phyloP scores from a whole-genome alignment of 2,113 vertebrate species.

The Caloenas nicobarica region DNA sequence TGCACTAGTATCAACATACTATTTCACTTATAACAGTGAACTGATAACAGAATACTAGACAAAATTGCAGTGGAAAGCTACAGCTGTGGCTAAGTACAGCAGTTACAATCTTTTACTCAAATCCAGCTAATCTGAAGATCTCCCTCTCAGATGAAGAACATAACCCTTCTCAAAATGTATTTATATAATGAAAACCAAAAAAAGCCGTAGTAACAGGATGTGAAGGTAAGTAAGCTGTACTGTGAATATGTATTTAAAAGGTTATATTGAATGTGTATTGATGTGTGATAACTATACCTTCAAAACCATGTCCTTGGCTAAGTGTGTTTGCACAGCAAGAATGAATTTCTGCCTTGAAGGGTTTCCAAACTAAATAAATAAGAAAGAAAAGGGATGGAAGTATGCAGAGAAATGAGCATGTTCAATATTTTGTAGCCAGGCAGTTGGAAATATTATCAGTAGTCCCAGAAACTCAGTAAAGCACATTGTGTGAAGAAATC shows the following conservation, averaged over 20 bases:
- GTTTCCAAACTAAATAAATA: background rate
- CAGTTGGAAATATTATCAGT: background rate
- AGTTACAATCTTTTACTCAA: background rate
- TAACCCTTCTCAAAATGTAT: background rate
- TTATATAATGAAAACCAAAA: background rate
- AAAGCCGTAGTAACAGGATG: background rate
- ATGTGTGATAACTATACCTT: background rate
- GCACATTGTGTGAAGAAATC: background rate
- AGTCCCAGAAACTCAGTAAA: background rate
- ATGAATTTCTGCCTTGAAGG: background rate
- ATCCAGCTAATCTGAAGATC: background rate
- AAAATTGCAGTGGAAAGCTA: background rate
- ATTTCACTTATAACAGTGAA: background rate
- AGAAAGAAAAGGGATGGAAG: background rate
- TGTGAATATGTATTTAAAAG: background rate
- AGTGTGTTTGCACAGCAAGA: background rate
- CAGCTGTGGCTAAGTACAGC: background rate
- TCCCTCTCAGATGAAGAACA: background rate
- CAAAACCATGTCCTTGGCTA: background rate
- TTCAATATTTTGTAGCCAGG: background rate
- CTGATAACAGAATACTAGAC: background rate
- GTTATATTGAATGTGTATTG: background rate
- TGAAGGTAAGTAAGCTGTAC: background rate
- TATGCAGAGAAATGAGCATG: background rate
- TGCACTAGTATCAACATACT: background rate